Evolutionary conservation across 2,888 invertebrate species (phyloP), one percentile per base, ranked within the genome.

Genomic region (Tipula lateralis): DNA sequence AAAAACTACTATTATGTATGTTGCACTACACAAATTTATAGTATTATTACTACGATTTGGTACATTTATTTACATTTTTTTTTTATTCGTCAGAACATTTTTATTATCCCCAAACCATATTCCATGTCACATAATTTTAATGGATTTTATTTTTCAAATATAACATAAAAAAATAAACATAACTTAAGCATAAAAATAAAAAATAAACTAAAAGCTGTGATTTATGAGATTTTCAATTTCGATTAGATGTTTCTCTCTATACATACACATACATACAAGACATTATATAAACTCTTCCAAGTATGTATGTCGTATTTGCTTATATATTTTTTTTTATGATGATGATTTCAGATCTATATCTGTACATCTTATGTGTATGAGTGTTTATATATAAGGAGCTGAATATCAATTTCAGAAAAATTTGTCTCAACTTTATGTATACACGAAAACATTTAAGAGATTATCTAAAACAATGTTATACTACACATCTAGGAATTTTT

Each of bases 191-290:
- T 66, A 66, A 66, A 66, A 44, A 66, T 66, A 24, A 66, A 66
- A 66, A 24, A 66, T 66, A 66, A 66, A 66, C 66, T 66, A 66
- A 66, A 66, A 66, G 66, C 66, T 24, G 66, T 66, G 66, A 24
- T 66, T 66, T 66, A 66, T 66, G 66, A 24, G 66, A 66, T 66
- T 66, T 66, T 66, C 66, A 66, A 12, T 66, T 66, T 66, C 66
- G 66, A 66, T 66, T 24, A 66, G 66, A 66, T 66, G 4, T 50
- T 50, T 50, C 39, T 44, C 0, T 44, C 4, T 44, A n/a, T 44
- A 44, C n/a, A 13, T 4, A 44, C 13, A 44, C n/a, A 44, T 44
- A 13, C n/a, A 44, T n/a, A 44, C n/a, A n/a, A 44, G 4, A 4
- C n/a, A 44, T n/a, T 4, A 44, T n/a, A n/a, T 13, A 44, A 44